Conservation (phyloP, 1,140 invertebrate species). For the Venustaconcha ellipsiformis region DNA sequence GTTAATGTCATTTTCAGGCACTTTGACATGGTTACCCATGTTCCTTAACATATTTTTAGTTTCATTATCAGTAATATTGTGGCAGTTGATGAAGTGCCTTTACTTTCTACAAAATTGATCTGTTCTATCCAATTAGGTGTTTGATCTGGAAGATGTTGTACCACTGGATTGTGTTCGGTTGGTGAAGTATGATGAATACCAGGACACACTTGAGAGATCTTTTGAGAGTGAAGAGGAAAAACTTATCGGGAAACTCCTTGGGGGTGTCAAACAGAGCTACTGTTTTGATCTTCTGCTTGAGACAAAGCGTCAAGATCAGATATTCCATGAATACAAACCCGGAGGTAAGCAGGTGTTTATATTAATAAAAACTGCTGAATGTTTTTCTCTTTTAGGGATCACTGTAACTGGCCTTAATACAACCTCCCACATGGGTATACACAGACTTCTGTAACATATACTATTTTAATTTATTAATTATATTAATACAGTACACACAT, state of each 20-base stretch:
- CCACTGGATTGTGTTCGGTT: slow-evolving; percentile 79
- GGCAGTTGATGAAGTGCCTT: not conserved
- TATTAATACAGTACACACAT: no score
- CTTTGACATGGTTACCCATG: no score
- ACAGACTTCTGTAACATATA: no score
- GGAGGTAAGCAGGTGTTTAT: slow-evolving; percentile 70
- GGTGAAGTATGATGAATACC: slow-evolving; percentile 78
- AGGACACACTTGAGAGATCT: slow-evolving; percentile 79
- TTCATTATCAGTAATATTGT: not conserved
- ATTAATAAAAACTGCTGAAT: not conserved
- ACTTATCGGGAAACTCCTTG: slow-evolving; percentile 71
- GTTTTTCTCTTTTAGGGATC: no score
- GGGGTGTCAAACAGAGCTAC: slow-evolving; percentile 68
- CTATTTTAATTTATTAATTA: no score
- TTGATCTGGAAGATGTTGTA: slow-evolving; percentile 75
- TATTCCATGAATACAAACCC: slow-evolving; percentile 77
- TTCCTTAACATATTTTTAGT: not conserved
- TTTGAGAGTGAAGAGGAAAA: slow-evolving; percentile 76
- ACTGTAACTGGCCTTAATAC: no score
- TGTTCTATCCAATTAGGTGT: slow-evolving; percentile 64
- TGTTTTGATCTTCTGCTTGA: slow-evolving; percentile 79
- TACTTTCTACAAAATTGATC: not conserved
- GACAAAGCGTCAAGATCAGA: slow-evolving; percentile 75
- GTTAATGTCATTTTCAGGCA: no score
- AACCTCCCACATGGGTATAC: no score